Evolutionary conservation across 2,113 vertebrate genomes (phyloP), one percentile per base, ranked within the genome.

Genomic region (Cottus gobio): DNA sequence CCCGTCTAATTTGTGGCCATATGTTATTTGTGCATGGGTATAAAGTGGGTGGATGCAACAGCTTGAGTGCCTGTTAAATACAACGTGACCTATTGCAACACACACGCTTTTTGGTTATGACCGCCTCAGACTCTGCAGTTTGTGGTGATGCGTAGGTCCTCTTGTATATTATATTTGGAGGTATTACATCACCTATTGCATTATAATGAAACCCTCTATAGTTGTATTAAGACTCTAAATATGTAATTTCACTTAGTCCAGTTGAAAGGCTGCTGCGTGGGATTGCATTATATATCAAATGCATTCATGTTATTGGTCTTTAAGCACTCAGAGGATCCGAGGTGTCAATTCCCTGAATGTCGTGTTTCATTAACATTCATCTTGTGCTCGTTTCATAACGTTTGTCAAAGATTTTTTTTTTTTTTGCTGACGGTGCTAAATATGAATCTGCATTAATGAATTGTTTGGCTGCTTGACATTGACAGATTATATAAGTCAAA

Each of bases 81-180:
- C 60, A 71, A 72, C 42, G 48, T 20, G 67, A 68, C 58, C 42
- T 60, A 3, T 10, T 50, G 54, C 34, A 72, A 46, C 30, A 68
- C 44, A 20, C 4, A 58, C 9, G 26, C 44, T 18, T 48, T 48
- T 26, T 24, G n/a, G 24, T 54, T 73, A 31, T 22, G 60, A 46
- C 31, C n/a, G 36, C 37, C 10, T 37, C 48, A 18, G 18, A 7
- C 11, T 22, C 11, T 28, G 37, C 63, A 74, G 54, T 57, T 50
- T 68, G 36, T 44, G 42, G 42, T 44, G 42, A 44, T 46, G 15
- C 18, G 6, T 48, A 24, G 11, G 52, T 60, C 10, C 46, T 58
- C 11, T 26, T 10, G 52, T 46, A 56, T 7, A 46, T 48, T 37
- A 28, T 39, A 24, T 20, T 36, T 22, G 6, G 5, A 73, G 42